Evolutionary conservation across 64 coral and sea anemone genomes (phyloP), one percentile per base, ranked within the genome.

Genomic region (Pocillopora verrucosa): DNA sequence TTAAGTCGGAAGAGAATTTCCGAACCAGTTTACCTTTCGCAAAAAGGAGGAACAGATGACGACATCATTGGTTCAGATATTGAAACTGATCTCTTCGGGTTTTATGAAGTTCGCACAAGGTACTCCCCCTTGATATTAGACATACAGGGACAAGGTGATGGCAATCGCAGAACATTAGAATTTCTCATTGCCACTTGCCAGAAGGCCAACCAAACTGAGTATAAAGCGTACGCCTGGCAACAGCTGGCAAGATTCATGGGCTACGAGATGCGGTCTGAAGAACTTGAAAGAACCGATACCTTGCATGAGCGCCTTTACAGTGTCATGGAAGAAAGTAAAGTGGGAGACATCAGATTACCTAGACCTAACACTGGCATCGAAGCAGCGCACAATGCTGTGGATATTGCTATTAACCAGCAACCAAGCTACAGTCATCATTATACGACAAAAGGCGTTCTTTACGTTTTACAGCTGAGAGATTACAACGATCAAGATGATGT

Each of bases 231-330:
- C 14, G 87, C 80, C 2, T 94, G 86, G 79, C 92, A 94, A 17
- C 92, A 94, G 82, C 59, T 94, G 56, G 92, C 92, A 22, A 72
- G 92, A 69, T 89, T 89, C 26, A 89, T 94, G n/a, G 92, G 72
- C 0, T 83, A 83, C 36, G 87, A 94, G 82, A 94, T 94, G 38
- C 86, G 92, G 5, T 14, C 80, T 5, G 65, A 65, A 16, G 11
- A 61, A 10, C 58, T 89, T 16, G n/a, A 51, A 11, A n/a, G 15
- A 59, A 58, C 60, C 9, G 78, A 61, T 9, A 30, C 34, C 1
- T 30, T 81, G 30, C 59, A 58, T 22, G 13, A 82, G 62, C 75
- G 74, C 51, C 75, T 61, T 6, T 38, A 56, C 16, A 9, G n/a
- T 3, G 76, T 77, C 36, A 37, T 34, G n/a, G 77, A 58, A 22